phyloP scores from a whole-genome alignment of 2,797 vertebrate species.

The Catharus ustulatus region DNA sequence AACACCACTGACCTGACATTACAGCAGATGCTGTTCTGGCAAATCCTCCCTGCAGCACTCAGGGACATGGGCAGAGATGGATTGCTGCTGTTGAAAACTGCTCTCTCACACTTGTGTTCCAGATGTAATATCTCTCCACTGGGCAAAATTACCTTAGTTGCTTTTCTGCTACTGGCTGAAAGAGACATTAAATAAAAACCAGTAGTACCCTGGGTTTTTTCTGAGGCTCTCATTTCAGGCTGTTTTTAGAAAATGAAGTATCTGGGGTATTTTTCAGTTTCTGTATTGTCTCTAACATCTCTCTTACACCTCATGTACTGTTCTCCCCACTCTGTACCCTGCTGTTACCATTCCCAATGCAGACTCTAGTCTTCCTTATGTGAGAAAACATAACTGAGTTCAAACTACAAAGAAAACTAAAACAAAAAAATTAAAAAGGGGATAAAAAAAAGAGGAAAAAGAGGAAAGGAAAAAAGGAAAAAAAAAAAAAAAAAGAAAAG shows the following conservation, averaged over 20 bases:
- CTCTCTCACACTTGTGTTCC: fast-evolving
- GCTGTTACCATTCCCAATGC: not conserved
- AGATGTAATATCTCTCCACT: not conserved
- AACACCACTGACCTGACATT: fast-evolving
- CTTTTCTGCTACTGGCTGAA: not conserved
- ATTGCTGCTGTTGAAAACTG: not conserved
- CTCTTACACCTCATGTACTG: not conserved
- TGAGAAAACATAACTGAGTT: not conserved
- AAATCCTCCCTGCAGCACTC: not conserved
- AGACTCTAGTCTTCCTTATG: not conserved
- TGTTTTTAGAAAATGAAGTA: not conserved
- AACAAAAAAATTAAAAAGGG: not conserved
- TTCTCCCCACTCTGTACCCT: not conserved
- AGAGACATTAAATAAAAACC: fast-evolving
- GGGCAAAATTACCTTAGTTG: not conserved
- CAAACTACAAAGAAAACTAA: fast-evolving
- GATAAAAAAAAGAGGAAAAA: too few relatives aligned
- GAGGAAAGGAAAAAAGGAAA: not conserved
- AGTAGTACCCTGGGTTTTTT: not conserved
- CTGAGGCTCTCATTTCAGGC: not conserved
- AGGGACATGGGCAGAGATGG: fast-evolving
- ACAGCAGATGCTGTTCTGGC: not conserved
- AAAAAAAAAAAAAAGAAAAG: not conserved
- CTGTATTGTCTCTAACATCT: not conserved
- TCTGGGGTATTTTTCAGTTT: not conserved